Evolutionary conservation across 2,888 invertebrate genomes (phyloP).

Genomic region (Apamea epomidion): DNA sequence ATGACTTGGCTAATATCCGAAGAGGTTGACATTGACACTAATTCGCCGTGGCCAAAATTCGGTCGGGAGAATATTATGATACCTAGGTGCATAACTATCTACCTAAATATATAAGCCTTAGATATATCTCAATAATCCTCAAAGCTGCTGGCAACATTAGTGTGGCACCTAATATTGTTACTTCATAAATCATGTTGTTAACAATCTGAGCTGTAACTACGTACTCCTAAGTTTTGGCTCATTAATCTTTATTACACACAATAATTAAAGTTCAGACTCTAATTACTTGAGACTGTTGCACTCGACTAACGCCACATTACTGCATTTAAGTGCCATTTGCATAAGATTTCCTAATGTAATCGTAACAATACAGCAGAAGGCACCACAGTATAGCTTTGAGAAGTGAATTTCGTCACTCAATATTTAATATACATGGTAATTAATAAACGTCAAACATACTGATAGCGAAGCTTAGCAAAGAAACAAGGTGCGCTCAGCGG

Average conservation of each 20-base stretch:
- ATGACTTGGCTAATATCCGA: neutral
- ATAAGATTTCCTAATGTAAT: slow-evolving; percentile 67
- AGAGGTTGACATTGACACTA: neutral
- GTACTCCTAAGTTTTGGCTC: slow-evolving; percentile 5
- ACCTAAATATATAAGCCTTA: neutral
- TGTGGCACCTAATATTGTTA: slow-evolving; percentile 7
- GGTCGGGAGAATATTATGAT: neutral
- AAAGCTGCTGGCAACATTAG: slow-evolving; percentile 6
- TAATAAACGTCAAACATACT: slow-evolving; percentile 70
- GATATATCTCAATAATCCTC: slow-evolving; percentile 11
- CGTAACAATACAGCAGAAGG: slow-evolving; percentile 60
- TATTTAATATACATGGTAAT: slow-evolving; percentile 72
- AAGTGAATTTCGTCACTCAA: slow-evolving; percentile 73
- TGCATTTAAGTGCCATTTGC: slow-evolving; percentile 60
- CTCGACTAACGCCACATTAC: slow-evolving; percentile 19
- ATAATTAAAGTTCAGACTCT: slow-evolving; percentile 34
- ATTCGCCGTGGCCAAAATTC: neutral
- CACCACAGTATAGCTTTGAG: slow-evolving; percentile 50
- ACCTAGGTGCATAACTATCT: neutral
- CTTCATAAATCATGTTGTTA: slow-evolving; percentile 25
- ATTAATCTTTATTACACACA: slow-evolving; percentile 46
- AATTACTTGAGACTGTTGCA: slow-evolving; percentile 41
- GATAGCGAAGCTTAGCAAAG: slow-evolving; percentile 28
- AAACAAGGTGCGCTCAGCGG: slow-evolving; percentile 22
- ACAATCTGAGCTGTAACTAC: slow-evolving; percentile 5